Conservation (phyloP, 2,113 vertebrate species). For the Sigmodon hispidus region DNA sequence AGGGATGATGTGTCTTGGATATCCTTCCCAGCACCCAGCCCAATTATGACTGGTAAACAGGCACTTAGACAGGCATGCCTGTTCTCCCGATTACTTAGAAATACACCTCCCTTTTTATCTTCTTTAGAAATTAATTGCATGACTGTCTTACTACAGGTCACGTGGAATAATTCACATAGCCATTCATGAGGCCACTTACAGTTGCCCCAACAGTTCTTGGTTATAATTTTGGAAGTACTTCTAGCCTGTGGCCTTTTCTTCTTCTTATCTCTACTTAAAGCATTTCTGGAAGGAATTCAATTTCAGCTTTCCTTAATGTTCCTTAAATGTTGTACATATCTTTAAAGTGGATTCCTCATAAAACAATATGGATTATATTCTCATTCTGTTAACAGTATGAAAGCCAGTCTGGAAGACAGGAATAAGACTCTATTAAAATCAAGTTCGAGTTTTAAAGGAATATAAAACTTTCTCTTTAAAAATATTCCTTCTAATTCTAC, state of each 20-base stretch:
- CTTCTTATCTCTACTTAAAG: slow-evolving; percentile 69
- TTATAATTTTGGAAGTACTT: slow-evolving; percentile 66
- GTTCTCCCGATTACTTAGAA: slow-evolving; percentile 38
- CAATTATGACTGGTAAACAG: not conserved
- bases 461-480: slow-evolving; percentile 68
- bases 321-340: slow-evolving; percentile 76
- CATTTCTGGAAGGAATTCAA: slow-evolving; percentile 75
- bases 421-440: slow-evolving; percentile 59
- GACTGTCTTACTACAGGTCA: slow-evolving; percentile 61
- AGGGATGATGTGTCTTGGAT: accelerated
- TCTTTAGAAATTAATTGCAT: slow-evolving; percentile 69
- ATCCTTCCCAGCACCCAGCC: not conserved
- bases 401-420: slow-evolving; percentile 56
- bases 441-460: slow-evolving; percentile 67
- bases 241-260: slow-evolving; percentile 53
- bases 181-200: slow-evolving; percentile 38
- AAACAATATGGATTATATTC: slow-evolving; percentile 70
- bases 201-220: slow-evolving; percentile 33
- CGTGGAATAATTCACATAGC: slow-evolving; percentile 48
- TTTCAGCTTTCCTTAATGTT: slow-evolving; percentile 65
- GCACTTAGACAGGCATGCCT: not conserved
- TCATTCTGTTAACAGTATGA: slow-evolving; percentile 49
- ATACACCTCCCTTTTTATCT: slow-evolving; percentile 65
- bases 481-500: not conserved
- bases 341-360: slow-evolving; percentile 70